Base-by-base conservation (phyloP, 1,140 invertebrate genomes). In the Eueides isabella region DNA sequence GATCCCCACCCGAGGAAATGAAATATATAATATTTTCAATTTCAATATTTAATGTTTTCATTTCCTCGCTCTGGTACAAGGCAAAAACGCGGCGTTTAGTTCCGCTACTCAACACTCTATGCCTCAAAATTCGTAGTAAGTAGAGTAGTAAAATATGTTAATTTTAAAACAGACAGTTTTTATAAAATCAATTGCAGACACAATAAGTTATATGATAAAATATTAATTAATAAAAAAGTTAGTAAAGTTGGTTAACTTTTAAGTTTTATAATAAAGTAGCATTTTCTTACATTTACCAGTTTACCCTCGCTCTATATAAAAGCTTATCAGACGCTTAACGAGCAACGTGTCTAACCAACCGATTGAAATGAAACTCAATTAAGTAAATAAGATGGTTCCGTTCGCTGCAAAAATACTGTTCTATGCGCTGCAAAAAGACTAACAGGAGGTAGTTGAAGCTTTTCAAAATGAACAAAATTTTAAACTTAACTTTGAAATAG, bases 281-380 rank as follows among this genome's bases (percentile, higher is more conserved):
- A 12, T 14, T 38, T 55, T 26, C n/a, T 23, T 26, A 9, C 7
- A 11, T 23, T 12, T 11, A 55, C 48, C 12, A 23, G 23, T 55
- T 55, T 26, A 67, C 67, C 19, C n/a, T 55, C 19, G 23, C 3
- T 55, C 48, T 55, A 55, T 55, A 55, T 26, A 55, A 19, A 5
- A 11, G 7, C 2, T n/a, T 55, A 19, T 44, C n/a, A 44, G 41
- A 19, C 41, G 38, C 38, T 19, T n/a, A 55, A 26, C 19, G 19
- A 55, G 48, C 48, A 55, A 12, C 19, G 48, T 55, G 48, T 55
- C 48, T 55, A 55, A 55, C 48, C 48, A 55, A 55, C 48, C 19
- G 48, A 55, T 55, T 14, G 48, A 55, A 55, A 55, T 55, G 48
- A 26, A 55, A 55, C 48, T 55, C 48, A 55, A 19, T 55, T 55